Percentiles rank a stretch among this genome's conserved stretches.
Evolutionary conservation across 2,797 vertebrate genomes (phyloP).

Genomic region (Diglossa cyanea): DNA sequence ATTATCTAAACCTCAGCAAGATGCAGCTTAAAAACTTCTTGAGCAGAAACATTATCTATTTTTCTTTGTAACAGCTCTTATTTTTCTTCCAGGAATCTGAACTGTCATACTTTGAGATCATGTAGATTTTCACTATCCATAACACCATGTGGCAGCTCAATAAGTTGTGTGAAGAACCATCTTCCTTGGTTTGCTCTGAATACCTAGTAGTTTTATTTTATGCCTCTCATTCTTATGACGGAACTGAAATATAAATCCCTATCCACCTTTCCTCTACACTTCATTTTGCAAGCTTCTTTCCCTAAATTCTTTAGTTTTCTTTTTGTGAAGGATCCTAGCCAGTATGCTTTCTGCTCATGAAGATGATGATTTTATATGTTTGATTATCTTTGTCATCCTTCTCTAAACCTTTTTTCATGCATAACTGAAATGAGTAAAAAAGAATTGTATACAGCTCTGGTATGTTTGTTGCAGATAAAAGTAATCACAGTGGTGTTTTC

Average conservation of each 20-base stretch:
- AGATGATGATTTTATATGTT: neutral
- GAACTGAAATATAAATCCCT: neutral
- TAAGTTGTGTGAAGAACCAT: neutral
- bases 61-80: neutral
- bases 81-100: constrained; percentile 16
- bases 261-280: neutral
- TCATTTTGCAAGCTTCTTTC: neutral
- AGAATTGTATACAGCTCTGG: neutral
- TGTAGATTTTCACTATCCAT: neutral
- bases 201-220: neutral
- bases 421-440: neutral
- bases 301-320: neutral
- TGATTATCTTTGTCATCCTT: neutral
- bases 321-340: neutral
- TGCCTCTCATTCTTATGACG: neutral
- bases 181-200: neutral
- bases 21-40: neutral
- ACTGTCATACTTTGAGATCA: neutral
- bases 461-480: neutral
- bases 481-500: neutral
- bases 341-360: neutral
- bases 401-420: neutral
- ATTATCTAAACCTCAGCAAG: neutral
- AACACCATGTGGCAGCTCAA: neutral
- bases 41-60: neutral